phyloP scores from a whole-genome alignment of 2,888 invertebrate genomes.

The Helicoverpa assulta region DNA sequence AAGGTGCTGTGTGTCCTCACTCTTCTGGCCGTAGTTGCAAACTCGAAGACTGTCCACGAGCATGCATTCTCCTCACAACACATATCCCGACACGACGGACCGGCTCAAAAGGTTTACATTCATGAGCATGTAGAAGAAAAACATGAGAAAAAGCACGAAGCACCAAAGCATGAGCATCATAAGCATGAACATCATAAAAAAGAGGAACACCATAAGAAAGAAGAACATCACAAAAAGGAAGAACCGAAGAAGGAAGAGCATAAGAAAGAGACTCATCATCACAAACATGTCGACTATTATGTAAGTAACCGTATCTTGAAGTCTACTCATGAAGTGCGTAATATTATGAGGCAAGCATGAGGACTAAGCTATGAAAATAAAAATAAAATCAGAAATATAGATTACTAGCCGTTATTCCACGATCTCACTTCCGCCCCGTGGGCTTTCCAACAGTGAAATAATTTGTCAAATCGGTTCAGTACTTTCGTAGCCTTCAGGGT shows the following conservation, averaged over 20 bases:
- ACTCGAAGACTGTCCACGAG: constrained; percentile 25
- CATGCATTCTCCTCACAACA: constrained; percentile 52
- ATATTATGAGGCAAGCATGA: too few relatives aligned
- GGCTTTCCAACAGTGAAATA: too few relatives aligned
- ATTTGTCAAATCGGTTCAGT: too few relatives aligned
- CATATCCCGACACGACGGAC: constrained; percentile 46
- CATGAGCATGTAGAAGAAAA: constrained; percentile 19
- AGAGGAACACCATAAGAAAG: background rate
- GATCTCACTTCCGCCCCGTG: too few relatives aligned
- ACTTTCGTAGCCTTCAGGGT: too few relatives aligned
- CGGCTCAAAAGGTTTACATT: constrained; percentile 35
- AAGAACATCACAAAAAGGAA: constrained; percentile 12
- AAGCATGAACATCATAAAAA: constrained; percentile 17
- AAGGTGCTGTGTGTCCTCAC: constrained; percentile 29
- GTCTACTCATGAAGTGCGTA: too few relatives aligned
- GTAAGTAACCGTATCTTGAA: too few relatives aligned
- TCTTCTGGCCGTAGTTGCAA: constrained; percentile 16
- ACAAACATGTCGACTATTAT: constrained; percentile 47
- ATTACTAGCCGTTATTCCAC: too few relatives aligned
- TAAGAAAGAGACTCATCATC: constrained; percentile 22
- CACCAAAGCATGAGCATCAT: background rate
- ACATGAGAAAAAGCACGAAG: background rate
- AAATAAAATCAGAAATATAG: too few relatives aligned
- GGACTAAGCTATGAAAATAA: too few relatives aligned
- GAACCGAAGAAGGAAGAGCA: constrained; percentile 3